Evolutionary conservation across 2,888 invertebrate genomes (phyloP), one percentile per base, ranked within the genome.

Genomic region (Meta bourneti): DNA sequence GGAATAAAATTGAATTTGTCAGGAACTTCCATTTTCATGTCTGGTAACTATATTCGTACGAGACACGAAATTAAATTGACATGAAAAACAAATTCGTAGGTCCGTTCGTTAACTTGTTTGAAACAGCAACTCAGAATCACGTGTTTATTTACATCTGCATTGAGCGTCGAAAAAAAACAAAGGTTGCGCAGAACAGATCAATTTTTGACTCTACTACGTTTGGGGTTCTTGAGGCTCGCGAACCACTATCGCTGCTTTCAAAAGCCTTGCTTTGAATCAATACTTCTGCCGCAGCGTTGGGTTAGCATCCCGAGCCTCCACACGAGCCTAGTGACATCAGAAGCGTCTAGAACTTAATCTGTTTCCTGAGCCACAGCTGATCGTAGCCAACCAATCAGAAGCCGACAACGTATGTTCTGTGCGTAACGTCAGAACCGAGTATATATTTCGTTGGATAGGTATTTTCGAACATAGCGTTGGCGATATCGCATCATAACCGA

Each of bases 291-390:
- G 69, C 72, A 49, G 16, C 72, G 87, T 82, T 34, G 8, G 85
- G 91, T 71, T 78, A 54, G 72, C 78, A 82, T 91, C 91, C 75
- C 71, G 91, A 91, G 87, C 91, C 91, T 78, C 90, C 34, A 34
- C 34, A 34, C 34, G 34, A 34, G 34, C 34, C 34, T 34, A 6
- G 86, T 91, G 74, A 82, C 91, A 77, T 91, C 87, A 86, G 19
- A 34, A 6, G 13, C 6, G 54, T 81, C 86, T 54, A 20, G 34
- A 86, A 51, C 34, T 4, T 34, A 34, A 34, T 34, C 34, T 34
- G 79, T 79, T 90, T 84, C 61, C 20, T 61, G 61, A 54, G 34
- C 48, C 34, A 80, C 91, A 91, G 86, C 87, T 91, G 91, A 81
- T 49, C n/a, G n/a, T 9, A 51, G 52, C 13, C 61, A 78, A 49